phyloP scores from a whole-genome alignment of 2,888 invertebrate genomes.

The Drosophila leonis region DNA sequence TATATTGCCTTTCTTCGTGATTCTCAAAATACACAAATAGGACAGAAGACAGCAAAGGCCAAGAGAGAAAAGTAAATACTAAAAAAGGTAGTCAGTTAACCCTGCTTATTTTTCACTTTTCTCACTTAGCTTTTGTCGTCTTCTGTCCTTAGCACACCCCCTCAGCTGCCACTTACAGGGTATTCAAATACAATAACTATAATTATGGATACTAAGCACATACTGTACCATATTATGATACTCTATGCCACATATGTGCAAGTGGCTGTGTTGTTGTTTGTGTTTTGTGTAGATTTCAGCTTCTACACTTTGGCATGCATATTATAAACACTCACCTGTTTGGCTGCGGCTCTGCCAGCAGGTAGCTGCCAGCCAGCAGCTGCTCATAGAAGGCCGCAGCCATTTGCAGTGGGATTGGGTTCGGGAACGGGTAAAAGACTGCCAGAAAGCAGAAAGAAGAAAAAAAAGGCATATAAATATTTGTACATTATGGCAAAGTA shows the following conservation, averaged over 20 bases:
- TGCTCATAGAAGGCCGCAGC: slow-evolving; percentile 55
- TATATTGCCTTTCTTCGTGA: not conserved
- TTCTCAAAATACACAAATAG: no score
- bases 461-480: slow-evolving; percentile 70
- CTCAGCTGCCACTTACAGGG: not conserved
- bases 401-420: slow-evolving; percentile 33
- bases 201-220: slow-evolving; percentile 31
- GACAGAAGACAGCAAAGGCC: no score
- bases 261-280: slow-evolving; percentile 2
- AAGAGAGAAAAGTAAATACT: no score
- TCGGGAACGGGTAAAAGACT: slow-evolving; percentile 22
- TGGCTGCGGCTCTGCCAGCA: slow-evolving; percentile 47
- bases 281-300: slow-evolving; percentile 51
- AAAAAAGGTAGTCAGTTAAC: no score
- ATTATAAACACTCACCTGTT: slow-evolving; percentile 80
- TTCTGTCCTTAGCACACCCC: not conserved
- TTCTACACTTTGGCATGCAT: slow-evolving; percentile 71
- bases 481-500: slow-evolving; percentile 72
- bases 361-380: slow-evolving; percentile 39
- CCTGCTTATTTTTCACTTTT: no score
- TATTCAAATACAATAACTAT: slow-evolving; percentile 24
- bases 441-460: slow-evolving; percentile 15
- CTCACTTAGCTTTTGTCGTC: not conserved
- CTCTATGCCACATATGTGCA: slow-evolving; percentile 7
- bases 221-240: not conserved